Conservation (phyloP, 2,888 invertebrate species). For the Meandrusa payeni region DNA sequence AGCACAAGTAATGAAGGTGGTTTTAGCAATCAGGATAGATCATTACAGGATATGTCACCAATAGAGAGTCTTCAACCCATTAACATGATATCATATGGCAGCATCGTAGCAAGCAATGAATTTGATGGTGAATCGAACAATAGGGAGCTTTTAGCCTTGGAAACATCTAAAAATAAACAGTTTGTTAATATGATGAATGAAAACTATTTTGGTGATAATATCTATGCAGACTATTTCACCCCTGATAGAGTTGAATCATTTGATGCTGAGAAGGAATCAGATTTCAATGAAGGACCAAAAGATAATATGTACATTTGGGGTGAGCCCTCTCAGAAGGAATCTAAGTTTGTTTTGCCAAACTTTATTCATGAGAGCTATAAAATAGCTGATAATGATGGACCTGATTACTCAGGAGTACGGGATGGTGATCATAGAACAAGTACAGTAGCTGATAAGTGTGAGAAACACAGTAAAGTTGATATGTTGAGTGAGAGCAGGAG, state of each 20-base stretch:
- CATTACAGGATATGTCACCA: slow-evolving; percentile 43
- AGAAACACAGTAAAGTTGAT: slow-evolving; percentile 61
- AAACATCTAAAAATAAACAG: slow-evolving; percentile 68
- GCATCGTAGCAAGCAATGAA: slow-evolving; percentile 52
- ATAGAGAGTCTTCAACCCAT: slow-evolving; percentile 64
- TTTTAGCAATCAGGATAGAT: slow-evolving; percentile 51
- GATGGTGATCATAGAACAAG: slow-evolving; percentile 37
- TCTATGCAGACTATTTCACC: slow-evolving; percentile 72
- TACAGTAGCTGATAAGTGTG: slow-evolving; percentile 43
- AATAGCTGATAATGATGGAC: slow-evolving; percentile 57
- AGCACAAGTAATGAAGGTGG: slow-evolving; percentile 59
- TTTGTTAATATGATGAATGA: slow-evolving; percentile 74
- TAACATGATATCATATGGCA: slow-evolving; percentile 64
- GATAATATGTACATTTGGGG: slow-evolving; percentile 65
- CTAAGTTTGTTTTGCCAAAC: slow-evolving; percentile 67
- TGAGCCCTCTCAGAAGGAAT: slow-evolving; percentile 63
- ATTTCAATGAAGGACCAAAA: slow-evolving; percentile 52
- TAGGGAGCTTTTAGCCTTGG: slow-evolving; percentile 61
- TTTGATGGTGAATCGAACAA: slow-evolving; percentile 68
- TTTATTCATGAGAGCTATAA: slow-evolving; percentile 74
- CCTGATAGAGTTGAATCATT: slow-evolving; percentile 66
- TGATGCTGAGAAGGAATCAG: slow-evolving; percentile 51
- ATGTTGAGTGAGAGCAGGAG: slow-evolving; percentile 60
- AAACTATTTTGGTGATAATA: slow-evolving; percentile 73
- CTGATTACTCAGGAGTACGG: slow-evolving; percentile 55